These are phyloP conservation scores for Brevimyrus niger DNA, from an alignment of 2,113 vertebrate species.

Conservation along the genomic window DNA sequence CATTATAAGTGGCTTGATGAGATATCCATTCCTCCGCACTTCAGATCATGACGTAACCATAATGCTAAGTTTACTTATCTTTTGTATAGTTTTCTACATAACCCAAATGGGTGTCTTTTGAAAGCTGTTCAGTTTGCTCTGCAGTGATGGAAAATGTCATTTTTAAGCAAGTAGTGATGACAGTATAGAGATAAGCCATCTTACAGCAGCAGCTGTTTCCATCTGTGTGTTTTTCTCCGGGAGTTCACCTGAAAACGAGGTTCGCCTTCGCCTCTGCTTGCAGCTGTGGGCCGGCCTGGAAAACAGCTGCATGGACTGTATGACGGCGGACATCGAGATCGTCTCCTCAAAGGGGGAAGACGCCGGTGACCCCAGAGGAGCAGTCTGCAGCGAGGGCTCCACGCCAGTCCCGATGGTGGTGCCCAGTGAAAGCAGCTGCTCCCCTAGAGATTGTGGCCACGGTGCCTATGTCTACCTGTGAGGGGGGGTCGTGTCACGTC, in stretches of 20 bases:
- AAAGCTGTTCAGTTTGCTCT: not conserved
- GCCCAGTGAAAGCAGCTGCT: not conserved
- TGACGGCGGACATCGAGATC: slow-evolving; percentile 11
- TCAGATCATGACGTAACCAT: not conserved
- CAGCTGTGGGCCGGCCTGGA: not conserved
- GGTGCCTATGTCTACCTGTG: slow-evolving; percentile 7
- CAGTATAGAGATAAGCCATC: not conserved
- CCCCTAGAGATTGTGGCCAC: not conserved
- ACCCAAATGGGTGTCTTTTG: not conserved
- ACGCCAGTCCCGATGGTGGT: not conserved
- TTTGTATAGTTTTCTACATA: not conserved
- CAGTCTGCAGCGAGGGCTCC: not conserved
- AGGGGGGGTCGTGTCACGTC: not conserved
- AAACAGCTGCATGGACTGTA: not conserved
- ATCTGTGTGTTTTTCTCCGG: not conserved
- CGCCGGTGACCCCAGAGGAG: not conserved
- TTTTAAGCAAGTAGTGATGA: not conserved
- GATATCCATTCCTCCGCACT: not conserved
- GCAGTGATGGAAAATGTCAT: not conserved
- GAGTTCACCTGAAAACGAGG: not conserved
- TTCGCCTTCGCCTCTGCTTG: not conserved
- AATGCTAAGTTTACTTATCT: not conserved
- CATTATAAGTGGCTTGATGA: not conserved
- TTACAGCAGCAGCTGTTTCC: not conserved
- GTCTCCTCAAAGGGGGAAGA: not conserved